A percentile compares a stretch with the other conserved stretches of the same genome.
Conservation (phyloP, 2,113 vertebrate species). For the Prinia subflava region DNA sequence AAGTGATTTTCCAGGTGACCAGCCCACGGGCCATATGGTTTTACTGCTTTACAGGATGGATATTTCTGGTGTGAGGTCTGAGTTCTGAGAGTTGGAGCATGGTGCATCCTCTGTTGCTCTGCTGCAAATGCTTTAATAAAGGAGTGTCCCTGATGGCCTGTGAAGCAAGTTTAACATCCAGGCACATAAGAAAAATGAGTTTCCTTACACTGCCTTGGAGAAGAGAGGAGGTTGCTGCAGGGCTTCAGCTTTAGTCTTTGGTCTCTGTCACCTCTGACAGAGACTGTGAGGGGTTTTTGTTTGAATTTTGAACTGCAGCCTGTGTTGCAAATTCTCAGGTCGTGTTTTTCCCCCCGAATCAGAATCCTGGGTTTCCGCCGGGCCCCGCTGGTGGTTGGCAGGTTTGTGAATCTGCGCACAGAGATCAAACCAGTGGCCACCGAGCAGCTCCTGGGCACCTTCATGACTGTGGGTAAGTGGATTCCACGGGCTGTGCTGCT, state of each 20-base stretch:
- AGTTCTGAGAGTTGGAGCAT: background rate
- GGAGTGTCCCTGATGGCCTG: background rate
- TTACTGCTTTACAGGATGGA: background rate
- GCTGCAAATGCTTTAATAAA: background rate
- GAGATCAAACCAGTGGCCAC: constrained; percentile 96
- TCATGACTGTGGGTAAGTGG: constrained; percentile 87
- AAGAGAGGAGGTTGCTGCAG: background rate
- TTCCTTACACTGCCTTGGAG: background rate
- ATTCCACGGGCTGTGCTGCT: background rate
- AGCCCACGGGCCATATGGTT: background rate
- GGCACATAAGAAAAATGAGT: background rate
- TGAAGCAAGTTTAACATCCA: background rate
- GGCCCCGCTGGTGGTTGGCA: constrained; percentile 92
- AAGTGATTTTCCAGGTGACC: background rate
- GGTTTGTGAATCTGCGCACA: constrained; percentile 89
- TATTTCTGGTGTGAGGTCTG: background rate
- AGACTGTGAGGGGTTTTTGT: background rate
- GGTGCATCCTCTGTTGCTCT: background rate
- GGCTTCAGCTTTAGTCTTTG: background rate
- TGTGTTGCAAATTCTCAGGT: background rate
- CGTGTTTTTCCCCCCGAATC: background rate
- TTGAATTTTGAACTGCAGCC: background rate
- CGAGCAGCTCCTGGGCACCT: constrained; percentile 93
- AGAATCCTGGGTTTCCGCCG: constrained; percentile 96
- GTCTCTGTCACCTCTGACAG: background rate